Base-by-base conservation (phyloP, 2,797 vertebrate species). In the Sebastes diaconus region DNA sequence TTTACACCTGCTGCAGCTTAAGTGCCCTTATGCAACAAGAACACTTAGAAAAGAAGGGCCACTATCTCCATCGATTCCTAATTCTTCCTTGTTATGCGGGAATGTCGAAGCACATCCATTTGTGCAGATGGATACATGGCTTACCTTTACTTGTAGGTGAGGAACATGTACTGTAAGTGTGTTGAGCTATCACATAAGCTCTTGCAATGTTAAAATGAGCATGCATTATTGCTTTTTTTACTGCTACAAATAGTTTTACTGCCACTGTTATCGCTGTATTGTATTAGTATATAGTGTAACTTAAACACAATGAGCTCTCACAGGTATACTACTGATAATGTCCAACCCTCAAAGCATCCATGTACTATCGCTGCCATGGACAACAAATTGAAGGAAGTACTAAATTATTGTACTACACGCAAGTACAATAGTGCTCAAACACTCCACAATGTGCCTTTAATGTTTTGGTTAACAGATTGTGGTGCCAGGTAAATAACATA, bases 1-100 rank as follows among this genome's bases (percentile, higher is more conserved):
- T 29, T 65, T 30, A 39, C 8, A 79, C 52, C 69, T 83, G 66
- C 25, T 73, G 27, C 6, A 14, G 66, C 60, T 27, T 68, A 73
- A 80, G 58, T 52, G 68, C 29, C 14, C 13, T 58, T n/a, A 63
- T 52, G 12, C 25, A 75, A 72, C 20, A 7, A 55, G n/a, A n/a
- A 34, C 18, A 29, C 50, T 64, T 58, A 59, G 6, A 65, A 60
- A 46, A 52, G 10, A 2, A 54, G 16, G 1, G 29, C 58, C 24
- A 13, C 46, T 3, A n/a, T 55, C 46, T 54, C 25, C 34, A 36
- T 77, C 1, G 18, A 73, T 73, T 68, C 4, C 65, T 12, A 4
- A 58, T 68, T 57, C 73, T 16, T 8, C 20, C 27, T 30, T 22
- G 16, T 27, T 65, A 34, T 22, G 42, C 9, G 8, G 25, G 77